Conservation (phyloP, 2,888 invertebrate species). For the Archips crataeganus region DNA sequence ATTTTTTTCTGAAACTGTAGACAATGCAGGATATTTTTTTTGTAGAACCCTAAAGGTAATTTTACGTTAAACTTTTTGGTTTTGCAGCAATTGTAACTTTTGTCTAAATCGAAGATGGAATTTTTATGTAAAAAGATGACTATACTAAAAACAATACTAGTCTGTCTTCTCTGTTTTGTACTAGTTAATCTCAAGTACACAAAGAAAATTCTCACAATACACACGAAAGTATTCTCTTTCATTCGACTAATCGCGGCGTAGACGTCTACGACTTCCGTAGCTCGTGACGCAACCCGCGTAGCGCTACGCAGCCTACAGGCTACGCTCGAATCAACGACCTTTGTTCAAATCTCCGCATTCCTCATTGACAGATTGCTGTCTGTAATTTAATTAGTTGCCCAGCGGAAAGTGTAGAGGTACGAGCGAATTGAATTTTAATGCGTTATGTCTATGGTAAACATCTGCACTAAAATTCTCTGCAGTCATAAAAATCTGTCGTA, state of each 20-base stretch:
- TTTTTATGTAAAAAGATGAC: no score
- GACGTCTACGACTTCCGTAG: constrained; percentile 79
- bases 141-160: neutral
- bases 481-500: constrained; percentile 53
- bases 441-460: constrained; percentile 5
- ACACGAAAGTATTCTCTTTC: constrained; percentile 46
- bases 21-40: no score
- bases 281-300: constrained; percentile 75
- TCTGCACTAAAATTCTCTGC: constrained; percentile 54
- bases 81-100: no score
- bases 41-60: no score
- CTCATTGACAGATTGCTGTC: constrained; percentile 43
- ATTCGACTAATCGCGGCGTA: constrained; percentile 71
- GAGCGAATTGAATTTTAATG: neutral
- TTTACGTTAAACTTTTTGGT: no score
- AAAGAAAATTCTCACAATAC: constrained; percentile 11
- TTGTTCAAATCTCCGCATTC: constrained; percentile 64
- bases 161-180: neutral
- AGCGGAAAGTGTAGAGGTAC: neutral
- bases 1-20: no score
- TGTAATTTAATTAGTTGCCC: neutral
- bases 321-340: constrained; percentile 67
- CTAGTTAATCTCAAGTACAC: constrained; percentile 6
- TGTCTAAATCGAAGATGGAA: no score
- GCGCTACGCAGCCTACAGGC: constrained; percentile 65